phyloP scores from a whole-genome alignment of 2,797 vertebrate genomes.

The Trichosurus vulpecula region DNA sequence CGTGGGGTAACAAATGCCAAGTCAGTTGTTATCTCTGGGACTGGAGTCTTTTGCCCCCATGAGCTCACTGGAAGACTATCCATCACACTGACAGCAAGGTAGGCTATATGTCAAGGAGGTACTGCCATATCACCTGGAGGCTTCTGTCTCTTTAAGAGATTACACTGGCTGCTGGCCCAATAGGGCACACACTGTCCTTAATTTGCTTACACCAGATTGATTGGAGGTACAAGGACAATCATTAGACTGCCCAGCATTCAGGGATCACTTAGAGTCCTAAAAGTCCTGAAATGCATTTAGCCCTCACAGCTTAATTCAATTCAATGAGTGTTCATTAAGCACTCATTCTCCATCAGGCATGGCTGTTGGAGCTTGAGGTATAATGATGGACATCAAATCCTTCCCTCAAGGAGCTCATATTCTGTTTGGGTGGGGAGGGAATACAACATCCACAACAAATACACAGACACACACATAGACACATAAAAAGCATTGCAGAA shows the following conservation, averaged over 20 bases:
- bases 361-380: neutral
- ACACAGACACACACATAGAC: neutral
- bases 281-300: neutral
- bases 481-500: neutral
- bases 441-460: neutral
- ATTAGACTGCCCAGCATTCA: slow-evolving; percentile 16
- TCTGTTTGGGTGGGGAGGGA: neutral
- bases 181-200: slow-evolving; percentile 17
- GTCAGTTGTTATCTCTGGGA: slow-evolving; percentile 5
- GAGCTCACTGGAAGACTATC: slow-evolving; percentile 23
- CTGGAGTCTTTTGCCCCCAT: neutral
- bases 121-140: slow-evolving; percentile 8
- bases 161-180: slow-evolving; percentile 16
- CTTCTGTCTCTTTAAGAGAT: slow-evolving; percentile 27
- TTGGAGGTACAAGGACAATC: neutral
- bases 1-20: slow-evolving; percentile 17
- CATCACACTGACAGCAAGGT: slow-evolving; percentile 60
- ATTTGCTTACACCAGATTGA: slow-evolving; percentile 43
- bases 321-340: neutral
- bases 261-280: neutral
- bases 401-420: neutral
- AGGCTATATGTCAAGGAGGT: slow-evolving; percentile 42
- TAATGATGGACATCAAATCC: neutral
- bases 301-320: slow-evolving; percentile 23
- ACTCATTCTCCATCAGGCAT: neutral